Percentiles rank a stretch among this genome's conserved stretches.
phyloP scores from a whole-genome alignment of 2,888 invertebrate species.

The Leuctra nigra region DNA sequence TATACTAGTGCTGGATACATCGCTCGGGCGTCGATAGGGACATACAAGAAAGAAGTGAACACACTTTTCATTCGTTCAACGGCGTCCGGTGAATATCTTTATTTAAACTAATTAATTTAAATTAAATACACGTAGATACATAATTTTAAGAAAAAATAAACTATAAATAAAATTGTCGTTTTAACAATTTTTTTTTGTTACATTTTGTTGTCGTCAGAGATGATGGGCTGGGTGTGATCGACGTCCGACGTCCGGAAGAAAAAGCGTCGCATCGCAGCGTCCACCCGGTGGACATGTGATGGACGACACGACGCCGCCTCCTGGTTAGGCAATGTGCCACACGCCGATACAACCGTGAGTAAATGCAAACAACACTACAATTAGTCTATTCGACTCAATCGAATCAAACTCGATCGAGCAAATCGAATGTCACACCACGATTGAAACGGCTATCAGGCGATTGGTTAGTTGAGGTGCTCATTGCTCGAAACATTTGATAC shows the following conservation, averaged over 20 bases:
- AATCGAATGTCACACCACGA: too few species aligned
- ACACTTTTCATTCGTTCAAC: background rate
- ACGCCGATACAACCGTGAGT: slow-evolving; percentile 12
- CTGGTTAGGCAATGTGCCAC: slow-evolving; percentile 18
- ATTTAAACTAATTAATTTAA: too few species aligned
- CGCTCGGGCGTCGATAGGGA: background rate
- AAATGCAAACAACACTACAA: background rate
- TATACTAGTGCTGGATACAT: slow-evolving; percentile 1
- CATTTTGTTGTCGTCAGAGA: background rate
- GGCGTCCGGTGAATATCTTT: background rate
- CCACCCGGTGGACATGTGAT: background rate
- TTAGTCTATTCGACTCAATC: too few species aligned
- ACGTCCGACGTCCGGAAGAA: background rate
- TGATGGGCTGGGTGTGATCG: slow-evolving; percentile 12
- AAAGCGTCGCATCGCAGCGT: background rate
- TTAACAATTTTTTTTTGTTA: background rate
- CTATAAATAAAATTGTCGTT: too few species aligned
- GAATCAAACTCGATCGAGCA: too few species aligned
- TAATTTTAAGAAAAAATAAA: background rate
- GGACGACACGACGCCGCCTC: slow-evolving; percentile 1
- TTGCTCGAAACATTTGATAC: too few species aligned
- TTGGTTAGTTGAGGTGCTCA: too few species aligned
- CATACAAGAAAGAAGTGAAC: background rate
- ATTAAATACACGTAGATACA: background rate
- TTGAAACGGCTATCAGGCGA: too few species aligned